These are phyloP conservation scores for Pica pica DNA, from an alignment of 2,113 vertebrate genomes.

Conservation along the genomic window DNA sequence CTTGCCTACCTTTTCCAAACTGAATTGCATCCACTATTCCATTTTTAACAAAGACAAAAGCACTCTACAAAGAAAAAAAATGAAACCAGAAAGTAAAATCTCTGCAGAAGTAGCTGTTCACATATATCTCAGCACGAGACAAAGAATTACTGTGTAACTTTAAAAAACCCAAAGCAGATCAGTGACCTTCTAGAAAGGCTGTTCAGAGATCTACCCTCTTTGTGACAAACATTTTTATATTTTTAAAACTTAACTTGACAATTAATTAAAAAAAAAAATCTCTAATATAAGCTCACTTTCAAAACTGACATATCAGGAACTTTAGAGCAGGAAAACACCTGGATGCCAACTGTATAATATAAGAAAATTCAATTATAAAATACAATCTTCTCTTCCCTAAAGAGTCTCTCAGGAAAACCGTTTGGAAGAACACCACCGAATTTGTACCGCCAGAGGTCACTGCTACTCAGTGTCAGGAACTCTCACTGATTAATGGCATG, in stretches of 20 bases:
- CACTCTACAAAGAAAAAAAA: constrained; percentile 60
- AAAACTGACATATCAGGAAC: not conserved
- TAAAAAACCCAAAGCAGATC: not conserved
- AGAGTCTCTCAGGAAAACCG: not conserved
- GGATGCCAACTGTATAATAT: rapidly evolving
- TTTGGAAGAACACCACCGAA: not conserved
- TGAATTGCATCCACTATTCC: constrained; percentile 77
- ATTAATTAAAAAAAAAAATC: not conserved
- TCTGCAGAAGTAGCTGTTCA: not conserved
- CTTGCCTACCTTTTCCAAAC: constrained; percentile 83
- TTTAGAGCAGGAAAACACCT: not conserved
- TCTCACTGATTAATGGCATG: not conserved
- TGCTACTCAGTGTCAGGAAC: not conserved
- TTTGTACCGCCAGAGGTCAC: constrained; percentile 54
- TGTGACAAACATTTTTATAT: not conserved
- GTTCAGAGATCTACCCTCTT: not conserved
- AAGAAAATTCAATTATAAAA: not conserved
- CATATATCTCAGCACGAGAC: not conserved
- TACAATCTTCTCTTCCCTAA: not conserved
- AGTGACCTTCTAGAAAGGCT: not conserved
- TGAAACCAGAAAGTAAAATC: not conserved
- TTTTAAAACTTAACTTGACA: not conserved
- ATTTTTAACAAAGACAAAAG: constrained; percentile 76
- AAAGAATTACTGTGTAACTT: not conserved
- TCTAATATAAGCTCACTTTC: not conserved